Evolutionary conservation across 2,888 invertebrate genomes (phyloP).

Genomic region (Entomobrya multifasciata): DNA sequence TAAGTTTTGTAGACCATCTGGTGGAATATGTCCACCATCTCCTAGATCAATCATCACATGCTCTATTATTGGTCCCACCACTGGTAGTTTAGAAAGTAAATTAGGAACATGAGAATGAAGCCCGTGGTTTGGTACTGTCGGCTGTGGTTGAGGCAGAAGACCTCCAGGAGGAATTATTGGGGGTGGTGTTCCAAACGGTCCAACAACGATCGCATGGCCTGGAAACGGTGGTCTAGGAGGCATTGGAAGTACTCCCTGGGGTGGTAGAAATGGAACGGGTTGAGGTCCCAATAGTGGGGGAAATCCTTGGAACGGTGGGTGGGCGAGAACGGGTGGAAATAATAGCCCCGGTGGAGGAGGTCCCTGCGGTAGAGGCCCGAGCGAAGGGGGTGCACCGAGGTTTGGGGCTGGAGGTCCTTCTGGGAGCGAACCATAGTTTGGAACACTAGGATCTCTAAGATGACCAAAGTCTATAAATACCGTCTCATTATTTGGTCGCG

Average conservation of each 20-base stretch:
- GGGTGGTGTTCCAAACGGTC: background rate
- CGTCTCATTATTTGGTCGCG: too few species aligned
- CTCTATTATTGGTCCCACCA: slow-evolving; percentile 5
- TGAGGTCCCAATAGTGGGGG: background rate
- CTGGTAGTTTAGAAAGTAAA: background rate
- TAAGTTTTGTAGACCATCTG: background rate
- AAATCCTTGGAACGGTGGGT: background rate
- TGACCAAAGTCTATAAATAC: too few species aligned
- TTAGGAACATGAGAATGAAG: background rate
- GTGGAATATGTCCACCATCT: background rate
- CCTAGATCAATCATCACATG: slow-evolving; percentile 22
- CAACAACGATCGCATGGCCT: too few species aligned
- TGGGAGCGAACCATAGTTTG: too few species aligned
- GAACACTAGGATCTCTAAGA: too few species aligned
- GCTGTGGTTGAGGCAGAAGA: background rate
- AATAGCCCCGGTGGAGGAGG: too few species aligned
- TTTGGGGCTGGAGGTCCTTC: too few species aligned
- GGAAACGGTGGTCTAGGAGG: background rate
- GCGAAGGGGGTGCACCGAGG: too few species aligned
- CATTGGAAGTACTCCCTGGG: background rate
- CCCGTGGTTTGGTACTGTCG: background rate
- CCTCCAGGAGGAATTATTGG: background rate
- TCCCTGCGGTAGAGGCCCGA: too few species aligned
- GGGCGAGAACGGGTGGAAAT: too few species aligned
- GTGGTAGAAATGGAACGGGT: background rate